Conservation (phyloP, 2,113 vertebrate species). For the Recurvirostra avosetta region DNA sequence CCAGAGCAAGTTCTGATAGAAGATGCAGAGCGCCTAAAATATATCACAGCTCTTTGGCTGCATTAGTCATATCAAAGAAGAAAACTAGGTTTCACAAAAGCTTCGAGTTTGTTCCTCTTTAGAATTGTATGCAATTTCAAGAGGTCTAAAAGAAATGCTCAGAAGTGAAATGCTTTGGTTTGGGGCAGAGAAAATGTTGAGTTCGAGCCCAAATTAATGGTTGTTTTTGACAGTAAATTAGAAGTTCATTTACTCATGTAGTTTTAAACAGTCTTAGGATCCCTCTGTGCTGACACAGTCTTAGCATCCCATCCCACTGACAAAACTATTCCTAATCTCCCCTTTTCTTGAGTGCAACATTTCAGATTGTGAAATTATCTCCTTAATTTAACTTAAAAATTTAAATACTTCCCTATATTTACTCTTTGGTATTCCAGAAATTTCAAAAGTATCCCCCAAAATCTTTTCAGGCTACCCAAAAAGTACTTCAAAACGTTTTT, state of each 20-base stretch:
- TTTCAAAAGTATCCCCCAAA: neutral
- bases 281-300: neutral
- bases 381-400: neutral
- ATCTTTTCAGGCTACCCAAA: neutral
- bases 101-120: neutral
- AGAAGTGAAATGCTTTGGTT: neutral
- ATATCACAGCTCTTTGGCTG: neutral
- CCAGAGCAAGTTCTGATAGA: neutral
- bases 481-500: neutral
- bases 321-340: neutral
- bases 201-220: neutral
- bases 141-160: neutral
- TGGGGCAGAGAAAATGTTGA: neutral
- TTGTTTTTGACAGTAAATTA: neutral
- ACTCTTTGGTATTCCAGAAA: neutral
- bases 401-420: neutral
- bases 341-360: neutral
- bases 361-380: neutral
- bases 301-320: neutral
- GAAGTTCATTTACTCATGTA: neutral
- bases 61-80: neutral
- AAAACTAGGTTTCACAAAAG: neutral
- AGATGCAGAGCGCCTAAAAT: neutral
- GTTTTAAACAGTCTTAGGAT: neutral
- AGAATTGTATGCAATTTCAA: neutral